A percentile compares a stretch with the other conserved stretches of the same genome.
phyloP scores from a whole-genome alignment of 2,888 invertebrate species.

The Drosophila longiperda region DNA sequence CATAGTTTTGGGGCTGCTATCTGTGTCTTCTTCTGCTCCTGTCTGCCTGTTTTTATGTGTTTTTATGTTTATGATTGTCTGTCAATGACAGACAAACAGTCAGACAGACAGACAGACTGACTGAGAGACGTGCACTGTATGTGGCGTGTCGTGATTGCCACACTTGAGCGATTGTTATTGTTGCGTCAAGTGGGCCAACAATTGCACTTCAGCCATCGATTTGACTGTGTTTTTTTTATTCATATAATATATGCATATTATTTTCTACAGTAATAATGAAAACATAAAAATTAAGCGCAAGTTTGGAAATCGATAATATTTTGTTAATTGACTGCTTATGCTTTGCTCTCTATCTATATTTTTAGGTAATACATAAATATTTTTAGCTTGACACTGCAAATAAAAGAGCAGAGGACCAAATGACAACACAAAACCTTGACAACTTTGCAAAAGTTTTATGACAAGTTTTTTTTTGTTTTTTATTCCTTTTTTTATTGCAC shows the following conservation, averaged over 20 bases:
- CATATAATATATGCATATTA: conserved; percentile 11
- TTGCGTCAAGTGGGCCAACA: conserved; percentile 53
- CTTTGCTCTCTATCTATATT: not conserved
- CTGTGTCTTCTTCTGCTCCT: conserved; percentile 34
- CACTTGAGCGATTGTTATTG: conserved; percentile 71
- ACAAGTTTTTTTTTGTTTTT: conserved; percentile 62
- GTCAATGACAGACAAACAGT: conserved; percentile 67
- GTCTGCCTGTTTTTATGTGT: conserved; percentile 47
- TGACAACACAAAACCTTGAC: conserved; percentile 70
- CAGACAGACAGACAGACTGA: conserved; percentile 37
- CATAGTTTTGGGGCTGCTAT: conserved; percentile 41
- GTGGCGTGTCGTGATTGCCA: conserved; percentile 46
- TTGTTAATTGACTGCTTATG: conserved; percentile 26
- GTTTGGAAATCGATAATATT: not conserved
- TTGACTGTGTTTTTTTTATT: conserved; percentile 33
- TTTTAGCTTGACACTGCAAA: conserved; percentile 41
- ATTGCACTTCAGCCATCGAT: conserved; percentile 66
- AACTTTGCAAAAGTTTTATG: conserved; percentile 73
- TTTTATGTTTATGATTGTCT: conserved; percentile 72
- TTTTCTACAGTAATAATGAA: conserved; percentile 62
- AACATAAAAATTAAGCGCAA: conserved; percentile 40
- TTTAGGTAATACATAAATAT: conserved; percentile 55
- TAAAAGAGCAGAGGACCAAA: conserved; percentile 42
- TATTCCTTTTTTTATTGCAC: conserved; percentile 54
- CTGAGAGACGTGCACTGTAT: conserved; percentile 8